phyloP scores from a whole-genome alignment of 2,113 vertebrate species.

The Phalacrocorax aristotelis region DNA sequence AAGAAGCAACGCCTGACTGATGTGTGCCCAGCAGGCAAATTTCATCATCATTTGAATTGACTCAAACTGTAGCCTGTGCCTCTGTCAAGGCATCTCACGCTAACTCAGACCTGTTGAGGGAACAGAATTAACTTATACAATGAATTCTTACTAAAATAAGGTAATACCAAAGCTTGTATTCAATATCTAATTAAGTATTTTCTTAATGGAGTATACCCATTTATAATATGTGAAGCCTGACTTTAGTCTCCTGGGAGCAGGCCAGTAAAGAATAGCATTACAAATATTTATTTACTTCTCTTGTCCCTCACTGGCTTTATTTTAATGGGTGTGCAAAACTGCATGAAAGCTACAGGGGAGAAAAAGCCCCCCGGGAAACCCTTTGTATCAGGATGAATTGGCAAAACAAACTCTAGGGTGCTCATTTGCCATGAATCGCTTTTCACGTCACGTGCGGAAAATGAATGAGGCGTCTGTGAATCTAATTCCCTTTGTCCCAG shows the following conservation, averaged over 20 bases:
- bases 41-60: neutral
- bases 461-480: slow-evolving; percentile 33
- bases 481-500: slow-evolving; percentile 58
- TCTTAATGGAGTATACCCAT: neutral
- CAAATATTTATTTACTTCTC: slow-evolving; percentile 52
- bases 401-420: slow-evolving; percentile 41
- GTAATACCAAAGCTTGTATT: neutral
- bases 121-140: neutral
- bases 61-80: neutral
- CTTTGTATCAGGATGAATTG: slow-evolving; percentile 45
- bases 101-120: neutral
- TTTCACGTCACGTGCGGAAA: slow-evolving; percentile 34
- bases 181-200: slow-evolving; percentile 40
- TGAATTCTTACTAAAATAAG: neutral
- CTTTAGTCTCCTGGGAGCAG: slow-evolving; percentile 28
- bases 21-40: neutral
- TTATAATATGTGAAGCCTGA: neutral
- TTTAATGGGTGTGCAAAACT: slow-evolving; percentile 29
- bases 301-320: slow-evolving; percentile 6
- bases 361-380: slow-evolving; percentile 2
- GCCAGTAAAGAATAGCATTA: slow-evolving; percentile 38
- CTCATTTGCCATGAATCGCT: slow-evolving; percentile 16
- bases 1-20: neutral
- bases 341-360: neutral
- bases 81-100: neutral